Evolutionary conservation across 2,113 vertebrate genomes (phyloP).

Genomic region (Platysternon megacephalum): DNA sequence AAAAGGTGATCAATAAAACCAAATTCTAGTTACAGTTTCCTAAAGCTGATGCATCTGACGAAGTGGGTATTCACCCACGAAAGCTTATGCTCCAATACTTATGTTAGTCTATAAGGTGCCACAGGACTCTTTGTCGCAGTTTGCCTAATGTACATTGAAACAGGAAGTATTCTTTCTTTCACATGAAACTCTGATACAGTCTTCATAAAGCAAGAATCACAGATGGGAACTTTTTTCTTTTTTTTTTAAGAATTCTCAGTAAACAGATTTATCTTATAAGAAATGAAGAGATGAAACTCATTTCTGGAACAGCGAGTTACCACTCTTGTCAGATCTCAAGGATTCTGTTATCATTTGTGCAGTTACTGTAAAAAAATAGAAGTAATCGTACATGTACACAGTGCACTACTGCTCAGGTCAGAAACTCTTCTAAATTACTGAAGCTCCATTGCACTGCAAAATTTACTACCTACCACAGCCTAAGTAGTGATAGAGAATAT

Average conservation of each 20-base stretch:
- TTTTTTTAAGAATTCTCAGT: background rate
- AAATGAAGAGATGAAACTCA: conserved; percentile 20
- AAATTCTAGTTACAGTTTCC: background rate
- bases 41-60: too few species aligned
- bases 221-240: conserved; percentile 31
- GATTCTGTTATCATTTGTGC: conserved; percentile 40
- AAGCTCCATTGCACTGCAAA: background rate
- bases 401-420: background rate
- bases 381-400: background rate
- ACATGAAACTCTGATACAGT: background rate
- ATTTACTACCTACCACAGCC: background rate
- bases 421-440: conserved; percentile 29
- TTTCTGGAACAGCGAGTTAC: conserved; percentile 33
- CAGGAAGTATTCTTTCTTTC: background rate
- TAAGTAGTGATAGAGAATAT: background rate
- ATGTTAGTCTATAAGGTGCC: too few species aligned
- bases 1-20: background rate
- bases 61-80: too few species aligned
- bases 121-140: too few species aligned
- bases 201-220: conserved; percentile 25
- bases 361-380: conserved; percentile 30
- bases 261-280: conserved; percentile 64
- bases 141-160: background rate
- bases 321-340: conserved; percentile 3
- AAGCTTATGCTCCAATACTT: too few species aligned